These are phyloP conservation scores for Muscicapa striata DNA, from an alignment of 2,797 vertebrate genomes.

Conservation along the genomic window DNA sequence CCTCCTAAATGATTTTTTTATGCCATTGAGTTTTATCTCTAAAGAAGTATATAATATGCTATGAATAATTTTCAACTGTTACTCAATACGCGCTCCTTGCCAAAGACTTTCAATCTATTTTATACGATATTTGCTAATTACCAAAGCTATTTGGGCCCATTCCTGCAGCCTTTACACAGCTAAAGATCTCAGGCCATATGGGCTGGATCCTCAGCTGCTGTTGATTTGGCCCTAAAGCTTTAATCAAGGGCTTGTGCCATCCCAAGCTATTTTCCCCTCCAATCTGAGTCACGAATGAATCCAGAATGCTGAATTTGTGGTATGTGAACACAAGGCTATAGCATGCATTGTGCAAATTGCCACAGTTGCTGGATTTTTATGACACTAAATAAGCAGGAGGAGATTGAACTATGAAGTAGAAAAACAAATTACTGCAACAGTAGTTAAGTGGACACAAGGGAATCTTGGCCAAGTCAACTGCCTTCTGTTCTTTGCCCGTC, in stretches of 20 bases:
- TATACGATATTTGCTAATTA: slow-evolving; percentile 58
- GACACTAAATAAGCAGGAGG: slow-evolving; percentile 52
- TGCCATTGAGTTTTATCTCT: not conserved
- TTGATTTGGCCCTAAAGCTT: slow-evolving; percentile 67
- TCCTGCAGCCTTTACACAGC: slow-evolving; percentile 59
- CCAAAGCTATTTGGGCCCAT: slow-evolving; percentile 60
- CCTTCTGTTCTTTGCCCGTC: slow-evolving; percentile 38
- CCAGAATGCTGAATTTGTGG: slow-evolving; percentile 65
- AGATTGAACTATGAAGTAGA: slow-evolving; percentile 47
- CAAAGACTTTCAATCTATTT: slow-evolving; percentile 64
- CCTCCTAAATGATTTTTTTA: slow-evolving; percentile 11
- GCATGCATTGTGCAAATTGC: slow-evolving; percentile 58
- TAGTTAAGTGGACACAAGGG: slow-evolving; percentile 44
- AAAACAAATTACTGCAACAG: slow-evolving; percentile 51
- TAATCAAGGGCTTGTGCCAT: slow-evolving; percentile 53
- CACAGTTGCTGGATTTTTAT: slow-evolving; percentile 53
- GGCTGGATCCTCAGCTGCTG: slow-evolving; percentile 67
- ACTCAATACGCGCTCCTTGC: not conserved
- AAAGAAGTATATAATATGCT: slow-evolving; percentile 18
- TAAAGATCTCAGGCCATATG: slow-evolving; percentile 61
- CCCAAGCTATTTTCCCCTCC: slow-evolving; percentile 52
- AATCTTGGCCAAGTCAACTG: slow-evolving; percentile 1
- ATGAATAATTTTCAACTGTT: slow-evolving; percentile 46
- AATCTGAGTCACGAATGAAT: slow-evolving; percentile 59
- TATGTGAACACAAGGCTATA: slow-evolving; percentile 65